Percentiles rank a stretch among this genome's conserved stretches.
Conservation (phyloP, 1,140 invertebrate species). For the Drosophila subpulchrella region DNA sequence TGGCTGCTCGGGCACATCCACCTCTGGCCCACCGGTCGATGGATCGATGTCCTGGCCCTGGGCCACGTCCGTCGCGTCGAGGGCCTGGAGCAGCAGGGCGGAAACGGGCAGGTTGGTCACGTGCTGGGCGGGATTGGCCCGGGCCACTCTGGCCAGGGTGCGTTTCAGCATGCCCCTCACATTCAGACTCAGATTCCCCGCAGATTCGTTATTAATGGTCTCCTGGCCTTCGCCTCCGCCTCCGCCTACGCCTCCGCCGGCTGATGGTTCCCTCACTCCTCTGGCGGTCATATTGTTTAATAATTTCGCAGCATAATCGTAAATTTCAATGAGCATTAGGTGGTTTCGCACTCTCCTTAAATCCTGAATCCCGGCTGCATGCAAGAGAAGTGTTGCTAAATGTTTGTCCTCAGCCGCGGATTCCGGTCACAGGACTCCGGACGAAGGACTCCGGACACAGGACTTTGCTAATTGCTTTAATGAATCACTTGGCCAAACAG, state of each 20-base stretch:
- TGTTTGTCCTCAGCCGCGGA: conserved; percentile 29
- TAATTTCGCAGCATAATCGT: conserved; percentile 79
- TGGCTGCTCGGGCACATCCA: neutral
- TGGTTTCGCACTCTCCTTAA: conserved; percentile 6
- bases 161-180: neutral
- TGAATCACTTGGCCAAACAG: conserved; percentile 53
- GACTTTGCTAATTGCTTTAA: conserved; percentile 62
- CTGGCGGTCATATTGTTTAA: conserved; percentile 77
- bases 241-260: neutral
- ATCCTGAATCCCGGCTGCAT: conserved; percentile 18
- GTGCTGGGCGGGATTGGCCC: conserved; percentile 55
- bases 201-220: neutral
- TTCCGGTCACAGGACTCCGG: neutral
- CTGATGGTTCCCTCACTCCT: conserved; percentile 42
- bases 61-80: conserved; percentile 34
- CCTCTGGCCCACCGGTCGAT: conserved; percentile 1
- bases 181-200: neutral
- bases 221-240: neutral
- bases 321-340: conserved; percentile 74
- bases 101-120: conserved; percentile 53
- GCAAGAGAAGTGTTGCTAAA: conserved; percentile 57
- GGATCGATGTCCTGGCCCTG: conserved; percentile 43
- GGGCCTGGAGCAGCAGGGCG: conserved; percentile 50
- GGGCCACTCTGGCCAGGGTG: conserved; percentile 19
- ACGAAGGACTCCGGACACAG: conserved; percentile 3